A percentile compares a stretch with the other conserved stretches of the same genome.
Conservation (phyloP, 2,113 vertebrate species). For the Machaerirhynchus nigripectus region DNA sequence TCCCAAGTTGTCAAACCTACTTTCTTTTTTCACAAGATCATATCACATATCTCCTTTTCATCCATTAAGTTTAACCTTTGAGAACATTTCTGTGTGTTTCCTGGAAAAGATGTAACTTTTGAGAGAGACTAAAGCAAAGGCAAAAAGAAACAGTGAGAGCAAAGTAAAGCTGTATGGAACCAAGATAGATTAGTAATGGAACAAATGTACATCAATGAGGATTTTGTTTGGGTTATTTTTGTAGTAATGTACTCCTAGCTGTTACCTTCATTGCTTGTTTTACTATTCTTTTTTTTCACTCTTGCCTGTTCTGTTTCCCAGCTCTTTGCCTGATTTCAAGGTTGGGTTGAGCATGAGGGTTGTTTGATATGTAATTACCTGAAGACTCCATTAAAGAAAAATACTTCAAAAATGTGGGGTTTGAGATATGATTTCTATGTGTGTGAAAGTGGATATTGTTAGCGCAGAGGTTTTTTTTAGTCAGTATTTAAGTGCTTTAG, state of each 20-base stretch:
- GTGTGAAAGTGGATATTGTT: rapidly evolving
- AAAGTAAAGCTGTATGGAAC: neutral
- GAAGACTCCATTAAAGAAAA: neutral
- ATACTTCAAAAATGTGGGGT: rapidly evolving
- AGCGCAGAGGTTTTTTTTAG: neutral
- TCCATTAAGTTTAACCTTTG: neutral
- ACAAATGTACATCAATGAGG: neutral
- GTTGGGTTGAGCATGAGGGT: neutral
- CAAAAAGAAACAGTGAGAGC: neutral
- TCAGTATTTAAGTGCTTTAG: neutral
- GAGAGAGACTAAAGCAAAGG: neutral
- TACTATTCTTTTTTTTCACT: neutral
- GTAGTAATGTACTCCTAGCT: neutral
- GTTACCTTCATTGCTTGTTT: neutral
- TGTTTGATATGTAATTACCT: neutral
- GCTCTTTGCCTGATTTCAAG: neutral
- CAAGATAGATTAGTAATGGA: neutral
- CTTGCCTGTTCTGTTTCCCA: neutral
- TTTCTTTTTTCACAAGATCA: neutral
- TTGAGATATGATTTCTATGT: neutral
- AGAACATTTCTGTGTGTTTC: neutral
- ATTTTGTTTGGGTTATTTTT: neutral
- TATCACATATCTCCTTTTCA: neutral
- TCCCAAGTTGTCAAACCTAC: neutral
- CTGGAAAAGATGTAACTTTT: neutral